Evolutionary conservation across 2,888 invertebrate species (phyloP), one percentile per base, ranked within the genome.

Genomic region (Mantis religiosa): DNA sequence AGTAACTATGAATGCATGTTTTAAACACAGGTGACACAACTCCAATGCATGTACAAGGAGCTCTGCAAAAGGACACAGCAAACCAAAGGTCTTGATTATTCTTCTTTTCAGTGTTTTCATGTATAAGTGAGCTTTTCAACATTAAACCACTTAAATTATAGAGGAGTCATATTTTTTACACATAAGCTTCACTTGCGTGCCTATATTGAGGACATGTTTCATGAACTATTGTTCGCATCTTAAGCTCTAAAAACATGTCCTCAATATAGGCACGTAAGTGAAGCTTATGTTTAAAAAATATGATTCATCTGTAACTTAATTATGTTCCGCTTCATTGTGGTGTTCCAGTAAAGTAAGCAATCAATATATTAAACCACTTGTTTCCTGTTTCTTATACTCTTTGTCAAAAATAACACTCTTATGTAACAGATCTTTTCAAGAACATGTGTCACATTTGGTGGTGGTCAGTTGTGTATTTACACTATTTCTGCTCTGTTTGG

Each of bases 41-140:
- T 71, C 6, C 54, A 15, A 71, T 71, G 25, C 54, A 71, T 71
- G 15, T 25, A 71, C 15, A 71, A 15, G 25, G 54, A 41, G 85
- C 25, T 54, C 14, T 87, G 28, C 28, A 6, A 27, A 25, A n/a
- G 28, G 71, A 81, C 71, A 20, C 71, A 87, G 54, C 27, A 81
- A 87, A 87, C 20, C 71, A 85, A 30, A 30, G 41, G 34, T 85
- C 27, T 30, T 85, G 34, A 30, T 27, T 30, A 30, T 47, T 81
- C 88, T 83, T 34, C 88, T 41, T 34, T 87, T 81, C 85, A 20
- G 83, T 82, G 84, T 82, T 47, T 41, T 90, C 28, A n/a, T 28
- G 83, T 20, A 84, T 82, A 84, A 28, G 14, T n/a, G 30, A 0
- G 20, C 12, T 14, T 28, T 71, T 81, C 27, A 28, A n/a, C 15